These are phyloP conservation scores for Datnioides undecimradiatus DNA, from an alignment of 2,113 vertebrate species.

Conservation along the genomic window DNA sequence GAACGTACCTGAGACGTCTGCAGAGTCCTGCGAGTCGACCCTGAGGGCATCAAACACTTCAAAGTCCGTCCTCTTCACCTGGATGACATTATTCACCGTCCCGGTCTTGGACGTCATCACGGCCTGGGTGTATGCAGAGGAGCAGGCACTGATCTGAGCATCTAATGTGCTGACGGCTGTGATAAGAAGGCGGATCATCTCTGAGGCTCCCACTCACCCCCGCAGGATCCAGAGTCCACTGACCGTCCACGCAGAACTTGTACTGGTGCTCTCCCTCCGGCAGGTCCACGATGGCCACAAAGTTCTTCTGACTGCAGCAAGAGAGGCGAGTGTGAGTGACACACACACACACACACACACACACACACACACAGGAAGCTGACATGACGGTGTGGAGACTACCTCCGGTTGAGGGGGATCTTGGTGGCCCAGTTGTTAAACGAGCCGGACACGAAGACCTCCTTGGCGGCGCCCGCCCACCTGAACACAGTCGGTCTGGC, in stretches of 20 bases:
- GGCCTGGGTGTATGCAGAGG: constrained; percentile 88
- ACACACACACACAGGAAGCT: background rate
- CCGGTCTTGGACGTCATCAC: constrained; percentile 93
- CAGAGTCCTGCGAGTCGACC: constrained; percentile 94
- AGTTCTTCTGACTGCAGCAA: constrained; percentile 92
- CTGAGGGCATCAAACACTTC: constrained; percentile 98
- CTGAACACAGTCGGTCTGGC: constrained; percentile 94
- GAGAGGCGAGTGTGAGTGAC: constrained; percentile 14
- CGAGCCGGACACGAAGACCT: constrained; percentile 95
- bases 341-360: background rate
- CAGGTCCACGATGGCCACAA: constrained; percentile 94
- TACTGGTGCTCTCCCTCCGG: constrained; percentile 99
- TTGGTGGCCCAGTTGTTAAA: constrained; percentile 97
- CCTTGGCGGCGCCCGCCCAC: constrained; percentile 92
- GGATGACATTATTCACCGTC: constrained; percentile 94
- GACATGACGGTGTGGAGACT: background rate
- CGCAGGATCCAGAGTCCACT: constrained; percentile 95
- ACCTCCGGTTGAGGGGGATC: constrained; percentile 97
- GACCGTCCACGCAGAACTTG: constrained; percentile 96
- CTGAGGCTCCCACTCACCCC: constrained; percentile 83
- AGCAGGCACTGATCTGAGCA: too few relatives aligned
- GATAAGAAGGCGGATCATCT: background rate
- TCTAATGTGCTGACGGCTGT: too few relatives aligned
- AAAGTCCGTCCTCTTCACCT: constrained; percentile 96
- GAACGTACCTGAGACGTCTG: constrained; percentile 92